phyloP scores from a whole-genome alignment of 2,797 vertebrate species.

The Hafferia zeledoni region DNA sequence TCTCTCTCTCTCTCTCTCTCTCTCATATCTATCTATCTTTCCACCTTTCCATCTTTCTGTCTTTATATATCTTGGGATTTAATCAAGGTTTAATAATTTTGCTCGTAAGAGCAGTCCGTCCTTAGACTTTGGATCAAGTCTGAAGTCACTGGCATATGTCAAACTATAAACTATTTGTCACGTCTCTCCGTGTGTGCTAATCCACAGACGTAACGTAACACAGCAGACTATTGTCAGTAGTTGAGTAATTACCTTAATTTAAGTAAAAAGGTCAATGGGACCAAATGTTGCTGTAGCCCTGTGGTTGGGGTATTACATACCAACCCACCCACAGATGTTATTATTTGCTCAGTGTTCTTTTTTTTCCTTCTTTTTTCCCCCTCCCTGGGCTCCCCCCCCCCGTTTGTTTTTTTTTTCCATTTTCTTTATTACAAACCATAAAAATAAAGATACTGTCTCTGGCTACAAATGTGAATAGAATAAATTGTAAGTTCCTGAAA shows the following conservation, averaged over 20 bases:
- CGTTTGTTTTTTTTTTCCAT: background rate
- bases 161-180: background rate
- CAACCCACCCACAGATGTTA: constrained; percentile 20
- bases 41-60: background rate
- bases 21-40: no score
- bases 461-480: constrained; percentile 31
- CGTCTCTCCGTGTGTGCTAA: background rate
- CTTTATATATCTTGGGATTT: background rate
- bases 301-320: constrained; percentile 39
- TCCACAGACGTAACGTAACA: background rate
- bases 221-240: constrained; percentile 7
- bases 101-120: background rate
- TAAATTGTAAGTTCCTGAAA: constrained; percentile 61
- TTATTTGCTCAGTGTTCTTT: constrained; percentile 7
- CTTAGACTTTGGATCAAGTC: constrained; percentile 10
- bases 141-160: background rate
- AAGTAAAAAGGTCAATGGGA: constrained; percentile 51
- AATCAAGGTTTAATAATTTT: constrained; percentile 4
- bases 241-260: constrained; percentile 59
- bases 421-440: background rate
- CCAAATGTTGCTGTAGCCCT: constrained; percentile 20
- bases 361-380: background rate
- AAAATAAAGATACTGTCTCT: constrained; percentile 27
- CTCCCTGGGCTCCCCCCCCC: background rate
- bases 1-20: background rate